Evolutionary conservation across 2,797 vertebrate species (phyloP), one percentile per base, ranked within the genome.

Genomic region (Acrossocheilus wenchowensis): DNA sequence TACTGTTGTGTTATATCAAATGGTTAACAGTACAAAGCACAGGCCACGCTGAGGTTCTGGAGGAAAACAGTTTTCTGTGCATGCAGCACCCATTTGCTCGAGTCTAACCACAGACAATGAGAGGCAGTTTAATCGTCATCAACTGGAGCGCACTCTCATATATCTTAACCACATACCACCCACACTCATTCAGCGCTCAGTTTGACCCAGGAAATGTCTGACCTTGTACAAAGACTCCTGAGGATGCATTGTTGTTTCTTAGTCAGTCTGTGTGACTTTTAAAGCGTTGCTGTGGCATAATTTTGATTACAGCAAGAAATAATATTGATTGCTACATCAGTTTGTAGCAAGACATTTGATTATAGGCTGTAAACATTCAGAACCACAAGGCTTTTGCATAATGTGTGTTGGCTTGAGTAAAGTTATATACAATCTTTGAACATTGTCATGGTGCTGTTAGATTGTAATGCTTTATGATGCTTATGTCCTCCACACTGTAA

Each of bases 141-240:
- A 23, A 23, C 39, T 26, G 34, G 26, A 69, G 39, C 41, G 68
- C 17, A 5, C 6, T 21, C 36, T 84, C 57, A 78, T 15, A 62
- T 36, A 60, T 79, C 66, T 14, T 23, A 83, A 85, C 41, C 88
- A 81, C 85, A 87, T 36, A 26, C 66, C 88, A 89, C 87, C 81
- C 87, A 87, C 68, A 62, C 48, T 34, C n/a, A 71, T 78, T 84
- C 41, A 66, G 4, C 2, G 34, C n/a, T 77, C 34, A 39, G 30
- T 34, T 36, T 77, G 9, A 39, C 45, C 54, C 41, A 73, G 87
- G 74, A 78, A 82, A 78, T 5, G 1, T 39, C 52, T 89, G 84
- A 87, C 83, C 81, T 86, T 66, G 34, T 85, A 85, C 68, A 78
- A 69, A 45, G 26, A 34, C 69, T 73, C 64, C 50, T 79, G 54